A percentile compares a stretch with the other conserved stretches of the same genome.
phyloP scores from a whole-genome alignment of 2,888 invertebrate species.

The Dorcus hopei region DNA sequence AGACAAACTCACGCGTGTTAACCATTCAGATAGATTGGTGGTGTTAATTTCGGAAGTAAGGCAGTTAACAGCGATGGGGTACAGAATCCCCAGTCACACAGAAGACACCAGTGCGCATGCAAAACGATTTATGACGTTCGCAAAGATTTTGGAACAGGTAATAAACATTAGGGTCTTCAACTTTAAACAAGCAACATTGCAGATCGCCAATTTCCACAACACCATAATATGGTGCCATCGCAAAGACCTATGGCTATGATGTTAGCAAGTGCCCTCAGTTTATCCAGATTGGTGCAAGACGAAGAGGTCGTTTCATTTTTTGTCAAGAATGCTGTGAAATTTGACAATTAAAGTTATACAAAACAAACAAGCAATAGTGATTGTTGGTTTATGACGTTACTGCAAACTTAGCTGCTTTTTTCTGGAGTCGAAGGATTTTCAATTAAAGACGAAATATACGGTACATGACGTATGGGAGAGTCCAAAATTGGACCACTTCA shows the following conservation, averaged over 20 bases:
- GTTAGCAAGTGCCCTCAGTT: constrained; percentile 86
- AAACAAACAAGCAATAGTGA: too few species aligned
- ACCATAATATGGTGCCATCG: constrained; percentile 94
- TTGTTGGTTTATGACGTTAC: too few species aligned
- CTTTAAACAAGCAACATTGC: constrained; percentile 17
- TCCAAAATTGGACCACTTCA: too few species aligned
- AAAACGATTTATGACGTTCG: constrained; percentile 76
- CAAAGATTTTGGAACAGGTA: constrained; percentile 85
- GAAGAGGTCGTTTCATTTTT: constrained; percentile 85
- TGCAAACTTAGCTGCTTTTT: too few species aligned
- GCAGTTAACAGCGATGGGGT: constrained; percentile 79
- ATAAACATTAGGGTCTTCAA: neutral
- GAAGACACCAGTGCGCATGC: constrained; percentile 69
- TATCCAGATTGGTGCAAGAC: constrained; percentile 83
- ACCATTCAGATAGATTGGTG: constrained; percentile 83
- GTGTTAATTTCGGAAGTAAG: constrained; percentile 84
- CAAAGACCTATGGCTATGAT: constrained; percentile 96
- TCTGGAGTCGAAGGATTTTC: too few species aligned
- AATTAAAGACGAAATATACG: too few species aligned
- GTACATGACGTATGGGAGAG: too few species aligned
- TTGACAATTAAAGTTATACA: too few species aligned
- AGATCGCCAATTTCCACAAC: constrained; percentile 91
- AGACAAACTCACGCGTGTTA: constrained; percentile 80
- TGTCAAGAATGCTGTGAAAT: too few species aligned
- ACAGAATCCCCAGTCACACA: constrained; percentile 71